Conservation (phyloP, 2,888 invertebrate genomes). For the Leptinotarsa peninsularis region DNA sequence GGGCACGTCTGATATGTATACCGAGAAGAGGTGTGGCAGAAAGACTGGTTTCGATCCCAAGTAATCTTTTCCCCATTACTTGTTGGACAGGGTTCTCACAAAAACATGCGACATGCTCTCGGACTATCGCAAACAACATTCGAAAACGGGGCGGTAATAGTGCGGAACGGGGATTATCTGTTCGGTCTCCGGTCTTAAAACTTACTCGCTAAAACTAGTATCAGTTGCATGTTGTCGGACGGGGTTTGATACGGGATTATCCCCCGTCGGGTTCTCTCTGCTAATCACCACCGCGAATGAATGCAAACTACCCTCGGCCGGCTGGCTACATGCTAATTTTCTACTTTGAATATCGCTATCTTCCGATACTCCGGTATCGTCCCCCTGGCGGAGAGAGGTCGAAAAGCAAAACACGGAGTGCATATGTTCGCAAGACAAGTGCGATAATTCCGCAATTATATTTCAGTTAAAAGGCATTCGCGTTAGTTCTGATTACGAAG, state of each 20-base stretch:
- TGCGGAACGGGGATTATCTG: slow-evolving; percentile 40
- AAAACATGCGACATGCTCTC: neutral
- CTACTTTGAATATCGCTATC: slow-evolving; percentile 19
- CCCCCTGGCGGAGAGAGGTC: neutral
- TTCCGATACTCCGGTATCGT: slow-evolving; percentile 1
- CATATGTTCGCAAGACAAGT: slow-evolving; percentile 9
- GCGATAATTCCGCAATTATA: slow-evolving; percentile 10
- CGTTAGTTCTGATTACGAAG: slow-evolving; percentile 10
- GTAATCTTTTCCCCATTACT: too few relatives aligned
- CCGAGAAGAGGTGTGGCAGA: too few relatives aligned
- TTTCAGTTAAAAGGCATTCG: neutral
- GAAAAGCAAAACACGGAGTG: slow-evolving; percentile 17
- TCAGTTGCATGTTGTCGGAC: slow-evolving; percentile 34
- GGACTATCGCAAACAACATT: slow-evolving; percentile 37
- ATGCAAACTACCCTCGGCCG: slow-evolving; percentile 31
- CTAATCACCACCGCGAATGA: slow-evolving; percentile 36
- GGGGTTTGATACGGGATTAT: slow-evolving; percentile 34
- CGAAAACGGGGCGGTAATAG: slow-evolving; percentile 42
- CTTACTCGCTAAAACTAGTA: slow-evolving; percentile 32
- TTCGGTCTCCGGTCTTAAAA: slow-evolving; percentile 37
- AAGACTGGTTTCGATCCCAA: too few relatives aligned
- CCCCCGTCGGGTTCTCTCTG: slow-evolving; percentile 30
- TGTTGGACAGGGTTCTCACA: neutral
- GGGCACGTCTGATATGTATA: too few relatives aligned
- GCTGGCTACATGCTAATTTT: slow-evolving; percentile 19